Evolutionary conservation across 2,888 invertebrate genomes (phyloP).

Genomic region (Panzeria rudis): DNA sequence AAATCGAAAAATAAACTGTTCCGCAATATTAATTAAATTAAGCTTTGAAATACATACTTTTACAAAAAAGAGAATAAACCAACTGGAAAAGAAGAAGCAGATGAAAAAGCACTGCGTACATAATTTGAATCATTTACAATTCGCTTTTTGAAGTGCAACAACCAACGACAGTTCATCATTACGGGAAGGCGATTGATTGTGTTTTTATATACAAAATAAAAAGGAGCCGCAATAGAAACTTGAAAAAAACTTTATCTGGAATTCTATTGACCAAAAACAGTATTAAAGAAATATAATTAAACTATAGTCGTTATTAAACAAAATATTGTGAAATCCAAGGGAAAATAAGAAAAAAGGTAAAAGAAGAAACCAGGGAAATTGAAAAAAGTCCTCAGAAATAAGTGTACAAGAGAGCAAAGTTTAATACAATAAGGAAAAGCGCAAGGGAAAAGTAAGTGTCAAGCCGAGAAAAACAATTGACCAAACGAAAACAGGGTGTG

Average conservation of each 20-base stretch:
- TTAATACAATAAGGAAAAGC: conserved; percentile 44
- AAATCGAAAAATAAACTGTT: not conserved
- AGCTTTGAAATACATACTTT: not conserved
- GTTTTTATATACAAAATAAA: conserved; percentile 23
- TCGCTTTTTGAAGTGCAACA: conserved; percentile 67
- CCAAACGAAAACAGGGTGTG: conserved; percentile 65
- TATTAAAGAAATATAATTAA: conserved; percentile 21
- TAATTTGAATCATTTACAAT: conserved; percentile 68
- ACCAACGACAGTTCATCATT: conserved; percentile 37
- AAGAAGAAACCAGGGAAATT: conserved; percentile 45
- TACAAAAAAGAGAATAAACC: conserved; percentile 9
- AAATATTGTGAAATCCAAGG: conserved; percentile 50
- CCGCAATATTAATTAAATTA: not conserved
- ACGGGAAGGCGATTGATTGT: conserved; percentile 33
- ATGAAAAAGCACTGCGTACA: conserved; percentile 58
- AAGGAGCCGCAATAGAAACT: conserved; percentile 57
- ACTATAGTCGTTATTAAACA: conserved; percentile 25
- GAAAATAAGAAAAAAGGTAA: conserved; percentile 41
- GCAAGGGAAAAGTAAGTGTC: conserved; percentile 58
- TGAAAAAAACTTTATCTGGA: not conserved
- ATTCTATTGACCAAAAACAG: not conserved
- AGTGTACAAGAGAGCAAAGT: conserved; percentile 36
- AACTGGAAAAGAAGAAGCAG: conserved; percentile 53
- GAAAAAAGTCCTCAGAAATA: conserved; percentile 61
- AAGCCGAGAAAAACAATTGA: conserved; percentile 48